A percentile compares a stretch with the other conserved stretches of the same genome.
These are phyloP conservation scores for Drosophila oshimai DNA, from an alignment of 1,140 invertebrate species.

Conservation along the genomic window DNA sequence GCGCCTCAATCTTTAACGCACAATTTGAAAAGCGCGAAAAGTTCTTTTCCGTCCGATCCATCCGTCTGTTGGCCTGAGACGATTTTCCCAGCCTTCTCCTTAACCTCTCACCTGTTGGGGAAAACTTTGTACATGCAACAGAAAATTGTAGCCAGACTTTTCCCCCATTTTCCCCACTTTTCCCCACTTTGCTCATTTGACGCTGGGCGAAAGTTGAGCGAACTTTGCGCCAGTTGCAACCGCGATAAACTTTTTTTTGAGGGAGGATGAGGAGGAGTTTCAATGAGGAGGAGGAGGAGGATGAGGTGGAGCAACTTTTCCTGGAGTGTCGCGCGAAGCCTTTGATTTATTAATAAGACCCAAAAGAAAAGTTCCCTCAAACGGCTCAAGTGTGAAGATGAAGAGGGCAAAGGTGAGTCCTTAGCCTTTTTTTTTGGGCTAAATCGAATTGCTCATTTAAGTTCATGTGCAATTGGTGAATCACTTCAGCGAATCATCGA, in stretches of 20 bases:
- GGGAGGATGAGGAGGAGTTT: neutral
- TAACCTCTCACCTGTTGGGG: constrained; percentile 3
- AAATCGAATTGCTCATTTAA: constrained; percentile 40
- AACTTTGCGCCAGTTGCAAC: constrained; percentile 66
- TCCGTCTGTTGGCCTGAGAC: constrained; percentile 28
- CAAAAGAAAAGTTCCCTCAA: constrained; percentile 21
- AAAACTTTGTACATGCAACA: constrained; percentile 70
- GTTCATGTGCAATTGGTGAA: constrained; percentile 41
- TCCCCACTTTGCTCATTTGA: constrained; percentile 56
- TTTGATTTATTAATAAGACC: constrained; percentile 75
- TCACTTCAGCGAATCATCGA: constrained; percentile 16
- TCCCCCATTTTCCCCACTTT: neutral
- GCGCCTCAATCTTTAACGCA: constrained; percentile 69
- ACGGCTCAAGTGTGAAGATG: constrained; percentile 35
- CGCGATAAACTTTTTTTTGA: constrained; percentile 64
- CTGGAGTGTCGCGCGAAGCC: constrained; percentile 50
- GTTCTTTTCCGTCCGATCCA: constrained; percentile 20
- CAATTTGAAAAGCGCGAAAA: constrained; percentile 71
- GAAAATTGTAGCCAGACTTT: constrained; percentile 45
- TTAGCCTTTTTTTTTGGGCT: constrained; percentile 12
- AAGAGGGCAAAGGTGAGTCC: constrained; percentile 35
- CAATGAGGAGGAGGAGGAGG: neutral
- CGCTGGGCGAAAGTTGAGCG: constrained; percentile 54
- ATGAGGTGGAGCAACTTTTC: constrained; percentile 50
- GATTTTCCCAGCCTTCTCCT: neutral